Conservation (phyloP, 2,113 vertebrate species). For the Xiphias gladius region DNA sequence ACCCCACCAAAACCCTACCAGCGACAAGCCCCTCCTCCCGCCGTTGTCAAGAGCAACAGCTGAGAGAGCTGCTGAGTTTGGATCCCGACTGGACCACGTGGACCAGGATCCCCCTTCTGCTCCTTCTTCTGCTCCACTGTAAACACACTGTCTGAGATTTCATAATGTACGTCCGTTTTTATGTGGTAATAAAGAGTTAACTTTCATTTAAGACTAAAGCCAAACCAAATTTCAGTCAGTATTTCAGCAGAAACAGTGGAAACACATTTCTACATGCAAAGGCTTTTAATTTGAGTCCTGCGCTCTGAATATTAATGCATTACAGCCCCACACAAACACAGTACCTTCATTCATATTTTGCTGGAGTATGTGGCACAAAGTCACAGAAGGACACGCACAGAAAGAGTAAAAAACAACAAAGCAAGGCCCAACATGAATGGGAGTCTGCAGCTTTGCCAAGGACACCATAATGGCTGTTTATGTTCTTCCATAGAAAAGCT, state of each 20-base stretch:
- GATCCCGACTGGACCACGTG: slow-evolving; percentile 65
- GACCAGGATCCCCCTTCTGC: slow-evolving; percentile 54
- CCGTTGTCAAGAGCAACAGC: slow-evolving; percentile 76
- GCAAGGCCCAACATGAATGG: slow-evolving; percentile 48
- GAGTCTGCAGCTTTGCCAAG: slow-evolving; percentile 29
- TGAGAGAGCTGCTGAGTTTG: slow-evolving; percentile 73
- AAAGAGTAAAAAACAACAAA: slow-evolving; percentile 9
- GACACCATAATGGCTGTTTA: slow-evolving; percentile 16
- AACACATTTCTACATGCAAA: background rate
- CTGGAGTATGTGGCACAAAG: background rate
- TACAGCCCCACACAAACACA: background rate
- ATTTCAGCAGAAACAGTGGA: background rate
- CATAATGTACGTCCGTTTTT: background rate
- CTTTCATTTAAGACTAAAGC: background rate
- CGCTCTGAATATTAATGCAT: slow-evolving; percentile 19
- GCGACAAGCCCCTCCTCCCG: slow-evolving; percentile 39
- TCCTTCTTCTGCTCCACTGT: slow-evolving; percentile 42
- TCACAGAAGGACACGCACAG: background rate
- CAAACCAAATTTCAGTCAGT: background rate
- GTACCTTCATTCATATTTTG: slow-evolving; percentile 40
- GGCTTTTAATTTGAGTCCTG: background rate
- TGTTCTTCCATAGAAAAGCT: slow-evolving; percentile 38
- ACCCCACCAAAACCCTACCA: slow-evolving; percentile 57
- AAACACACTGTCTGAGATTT: slow-evolving; percentile 34
- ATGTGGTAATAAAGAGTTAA: background rate